Conservation (phyloP, 2,888 invertebrate genomes). For the Oscheius onirici region DNA sequence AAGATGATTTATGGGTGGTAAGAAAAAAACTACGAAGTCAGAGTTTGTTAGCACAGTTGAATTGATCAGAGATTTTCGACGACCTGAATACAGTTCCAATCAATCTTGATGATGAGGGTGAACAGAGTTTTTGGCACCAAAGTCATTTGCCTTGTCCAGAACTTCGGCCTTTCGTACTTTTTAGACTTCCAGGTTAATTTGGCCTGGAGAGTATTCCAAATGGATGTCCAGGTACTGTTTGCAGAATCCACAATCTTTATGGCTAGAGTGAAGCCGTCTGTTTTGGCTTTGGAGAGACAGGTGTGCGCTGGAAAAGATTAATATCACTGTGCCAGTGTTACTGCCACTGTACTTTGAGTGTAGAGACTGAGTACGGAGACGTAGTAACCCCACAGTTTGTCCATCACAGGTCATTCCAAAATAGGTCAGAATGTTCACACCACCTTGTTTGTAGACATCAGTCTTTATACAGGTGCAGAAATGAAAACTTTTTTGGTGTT, state of each 20-base stretch:
- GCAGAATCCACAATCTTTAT: not conserved
- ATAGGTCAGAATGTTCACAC: too few species aligned
- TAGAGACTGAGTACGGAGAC: too few species aligned
- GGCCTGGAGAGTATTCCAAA: not conserved
- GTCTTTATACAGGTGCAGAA: too few species aligned
- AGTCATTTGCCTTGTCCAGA: not conserved
- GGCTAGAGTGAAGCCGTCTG: not conserved
- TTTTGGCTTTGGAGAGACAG: not conserved
- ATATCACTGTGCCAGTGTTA: not conserved
- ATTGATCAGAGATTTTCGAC: slow-evolving; percentile 1
- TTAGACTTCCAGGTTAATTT: not conserved
- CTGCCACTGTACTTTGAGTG: too few species aligned
- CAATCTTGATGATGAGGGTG: not conserved
- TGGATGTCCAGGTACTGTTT: not conserved
- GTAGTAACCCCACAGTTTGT: too few species aligned
- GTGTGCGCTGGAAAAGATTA: not conserved
- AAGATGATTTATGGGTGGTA: too few species aligned
- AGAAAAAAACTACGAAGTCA: not conserved
- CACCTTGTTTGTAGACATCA: too few species aligned
- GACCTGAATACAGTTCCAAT: slow-evolving; percentile 3
- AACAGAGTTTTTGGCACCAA: too few species aligned
- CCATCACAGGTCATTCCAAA: too few species aligned
- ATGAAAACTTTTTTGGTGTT: too few species aligned
- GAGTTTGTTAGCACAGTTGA: not conserved
- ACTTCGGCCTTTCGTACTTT: slow-evolving; percentile 1